phyloP scores from a whole-genome alignment of 2,888 invertebrate species.

The Agriopis leucophaearia region DNA sequence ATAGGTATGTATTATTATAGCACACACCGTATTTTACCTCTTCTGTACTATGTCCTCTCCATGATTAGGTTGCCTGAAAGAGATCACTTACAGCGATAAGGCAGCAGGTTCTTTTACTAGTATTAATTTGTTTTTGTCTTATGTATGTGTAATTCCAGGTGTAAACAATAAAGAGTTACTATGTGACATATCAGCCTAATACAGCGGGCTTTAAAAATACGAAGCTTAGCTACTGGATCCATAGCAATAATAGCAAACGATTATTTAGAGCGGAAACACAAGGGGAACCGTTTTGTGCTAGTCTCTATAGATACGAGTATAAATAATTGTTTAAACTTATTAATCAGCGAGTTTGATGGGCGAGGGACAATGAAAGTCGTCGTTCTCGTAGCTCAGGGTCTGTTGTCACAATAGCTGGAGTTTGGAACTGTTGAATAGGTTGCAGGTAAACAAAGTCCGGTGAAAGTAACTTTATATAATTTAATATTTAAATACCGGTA shows the following conservation, averaged over 20 bases:
- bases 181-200: too few relatives aligned
- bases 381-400: conserved; percentile 9
- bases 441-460: conserved; percentile 5
- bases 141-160: too few relatives aligned
- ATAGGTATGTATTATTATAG: too few relatives aligned
- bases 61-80: too few relatives aligned
- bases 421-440: conserved; percentile 7
- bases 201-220: not conserved
- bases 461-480: not conserved
- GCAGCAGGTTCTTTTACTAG: too few relatives aligned
- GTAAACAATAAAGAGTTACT: too few relatives aligned
- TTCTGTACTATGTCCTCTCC: too few relatives aligned
- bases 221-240: conserved; percentile 20
- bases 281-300: conserved; percentile 30
- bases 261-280: conserved; percentile 38
- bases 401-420: conserved; percentile 4
- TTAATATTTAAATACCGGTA: conserved; percentile 2
- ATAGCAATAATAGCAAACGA: conserved; percentile 20
- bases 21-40: too few relatives aligned
- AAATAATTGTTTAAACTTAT: conserved; percentile 36
- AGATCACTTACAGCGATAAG: too few relatives aligned
- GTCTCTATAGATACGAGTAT: conserved; percentile 26
- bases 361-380: conserved; percentile 13
- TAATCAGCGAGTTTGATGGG: conserved; percentile 33
- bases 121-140: too few relatives aligned